Base-by-base conservation (phyloP, 1,140 invertebrate genomes). In the Armadillidium nasatum region DNA sequence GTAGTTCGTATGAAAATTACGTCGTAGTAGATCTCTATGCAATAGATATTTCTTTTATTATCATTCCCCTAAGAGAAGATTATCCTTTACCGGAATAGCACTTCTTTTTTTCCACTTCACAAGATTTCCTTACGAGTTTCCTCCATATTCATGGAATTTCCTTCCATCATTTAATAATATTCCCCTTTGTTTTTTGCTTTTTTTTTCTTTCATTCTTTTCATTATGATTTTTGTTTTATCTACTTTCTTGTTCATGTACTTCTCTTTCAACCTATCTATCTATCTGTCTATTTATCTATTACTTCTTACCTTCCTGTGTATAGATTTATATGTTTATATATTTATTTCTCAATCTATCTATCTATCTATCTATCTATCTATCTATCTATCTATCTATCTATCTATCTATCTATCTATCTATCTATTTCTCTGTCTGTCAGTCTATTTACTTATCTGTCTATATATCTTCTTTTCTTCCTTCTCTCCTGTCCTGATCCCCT, bases 61-160 rank as follows among this genome's bases (percentile, higher is more conserved):
- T 15, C 19, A 15, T 60, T 60, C 50, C 50, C 50, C 50, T 60
- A 13, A 4, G 19, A 60, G 19, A 15, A 7, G 50, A 13, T 60
- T 60, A 60, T 60, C 50, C 50, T 60, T 60, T 60, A 60, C 50
- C 50, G 50, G 50, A 3, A 33, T 33, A 33, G 33, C 19, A 19
- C 50, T 60, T 15, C 19, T 19, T 19, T 60, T 60, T 60, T 60
- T 60, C 50, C 50, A 2, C 50, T 4, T 60, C 50, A 60, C 19
- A 60, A 7, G 50, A 60, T 60, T 60, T 60, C 19, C 50, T 60
- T 60, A 15, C 19, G 33, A 60, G 50, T 13, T 60, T 60, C 50
- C 19, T 60, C 50, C 50, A 60, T 60, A 60, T 60, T 60, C 50
- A 60, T 60, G 50, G 50, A 60, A 60, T 60, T 60, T 60, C 50